Percentiles rank a stretch among this genome's conserved stretches.
Evolutionary conservation across 2,797 vertebrate genomes (phyloP).

Genomic region (Microhierax caerulescens): DNA sequence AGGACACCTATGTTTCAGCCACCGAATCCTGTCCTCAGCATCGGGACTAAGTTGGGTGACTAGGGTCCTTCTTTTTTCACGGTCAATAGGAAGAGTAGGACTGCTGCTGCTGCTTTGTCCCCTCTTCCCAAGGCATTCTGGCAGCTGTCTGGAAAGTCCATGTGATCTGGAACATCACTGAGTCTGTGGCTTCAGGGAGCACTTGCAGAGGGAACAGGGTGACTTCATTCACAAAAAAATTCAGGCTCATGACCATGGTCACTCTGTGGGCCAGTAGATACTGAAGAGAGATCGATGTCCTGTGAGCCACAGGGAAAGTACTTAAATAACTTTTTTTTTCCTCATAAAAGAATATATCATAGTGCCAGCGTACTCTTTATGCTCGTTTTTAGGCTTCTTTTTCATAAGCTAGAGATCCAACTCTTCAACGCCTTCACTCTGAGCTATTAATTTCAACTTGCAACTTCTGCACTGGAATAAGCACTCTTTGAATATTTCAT

Average conservation of each 20-base stretch:
- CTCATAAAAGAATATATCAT: not conserved
- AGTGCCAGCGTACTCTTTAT: not conserved
- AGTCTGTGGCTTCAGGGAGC: not conserved
- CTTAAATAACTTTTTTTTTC: not conserved
- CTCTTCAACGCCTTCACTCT: not conserved
- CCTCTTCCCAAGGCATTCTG: not conserved
- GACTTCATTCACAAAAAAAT: not conserved
- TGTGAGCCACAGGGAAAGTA: not conserved
- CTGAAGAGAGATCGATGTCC: not conserved
- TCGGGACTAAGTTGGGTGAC: not conserved
- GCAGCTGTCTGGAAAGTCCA: not conserved
- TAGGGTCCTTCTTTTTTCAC: not conserved
- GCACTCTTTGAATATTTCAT: not conserved
- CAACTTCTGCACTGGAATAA: not conserved
- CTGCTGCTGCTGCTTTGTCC: not conserved
- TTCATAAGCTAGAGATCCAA: not conserved
- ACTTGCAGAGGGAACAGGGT: not conserved
- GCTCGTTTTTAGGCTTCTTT: not conserved
- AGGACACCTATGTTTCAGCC: not conserved
- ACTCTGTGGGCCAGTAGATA: not conserved
- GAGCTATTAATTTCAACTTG: not conserved
- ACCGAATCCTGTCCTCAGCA: not conserved
- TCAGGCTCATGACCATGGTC: not conserved
- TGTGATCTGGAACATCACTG: not conserved
- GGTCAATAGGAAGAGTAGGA: not conserved